Conservation (phyloP, 2,113 vertebrate genomes). For the Mormoops blainvillei region DNA sequence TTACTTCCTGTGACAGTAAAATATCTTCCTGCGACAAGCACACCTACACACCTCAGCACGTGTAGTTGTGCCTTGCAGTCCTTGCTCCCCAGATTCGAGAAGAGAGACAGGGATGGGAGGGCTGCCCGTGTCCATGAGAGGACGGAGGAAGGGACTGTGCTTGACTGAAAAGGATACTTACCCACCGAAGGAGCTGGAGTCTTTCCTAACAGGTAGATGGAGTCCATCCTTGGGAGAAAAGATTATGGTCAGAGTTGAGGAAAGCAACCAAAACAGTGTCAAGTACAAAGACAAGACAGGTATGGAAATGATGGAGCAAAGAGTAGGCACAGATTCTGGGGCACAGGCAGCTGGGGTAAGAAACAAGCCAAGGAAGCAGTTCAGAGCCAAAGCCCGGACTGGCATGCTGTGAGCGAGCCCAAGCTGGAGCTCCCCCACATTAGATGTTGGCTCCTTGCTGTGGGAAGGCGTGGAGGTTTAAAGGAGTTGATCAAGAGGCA, state of each 20-base stretch:
- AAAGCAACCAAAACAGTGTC: background rate
- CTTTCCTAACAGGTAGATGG: background rate
- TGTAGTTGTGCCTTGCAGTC: background rate
- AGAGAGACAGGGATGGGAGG: background rate
- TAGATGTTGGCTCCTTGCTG: background rate
- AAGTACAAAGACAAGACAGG: background rate
- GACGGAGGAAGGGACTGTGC: background rate
- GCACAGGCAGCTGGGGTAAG: background rate
- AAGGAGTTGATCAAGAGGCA: background rate
- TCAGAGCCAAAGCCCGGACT: background rate
- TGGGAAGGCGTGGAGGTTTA: background rate
- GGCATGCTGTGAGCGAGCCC: too few relatives aligned
- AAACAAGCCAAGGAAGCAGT: background rate
- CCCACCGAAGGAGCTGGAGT: background rate
- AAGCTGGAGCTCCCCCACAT: too few relatives aligned
- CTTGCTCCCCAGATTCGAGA: background rate
- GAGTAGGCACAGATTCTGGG: background rate
- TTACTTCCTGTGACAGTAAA: background rate
- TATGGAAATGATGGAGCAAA: background rate
- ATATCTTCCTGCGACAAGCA: background rate
- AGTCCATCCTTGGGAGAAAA: background rate
- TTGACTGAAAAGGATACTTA: background rate
- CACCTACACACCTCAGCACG: background rate
- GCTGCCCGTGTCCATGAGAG: background rate
- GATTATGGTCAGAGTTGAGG: background rate